Percentiles rank a stretch among this genome's conserved stretches.
Evolutionary conservation across 2,888 invertebrate genomes (phyloP).

Genomic region (Acrobasis repandana): DNA sequence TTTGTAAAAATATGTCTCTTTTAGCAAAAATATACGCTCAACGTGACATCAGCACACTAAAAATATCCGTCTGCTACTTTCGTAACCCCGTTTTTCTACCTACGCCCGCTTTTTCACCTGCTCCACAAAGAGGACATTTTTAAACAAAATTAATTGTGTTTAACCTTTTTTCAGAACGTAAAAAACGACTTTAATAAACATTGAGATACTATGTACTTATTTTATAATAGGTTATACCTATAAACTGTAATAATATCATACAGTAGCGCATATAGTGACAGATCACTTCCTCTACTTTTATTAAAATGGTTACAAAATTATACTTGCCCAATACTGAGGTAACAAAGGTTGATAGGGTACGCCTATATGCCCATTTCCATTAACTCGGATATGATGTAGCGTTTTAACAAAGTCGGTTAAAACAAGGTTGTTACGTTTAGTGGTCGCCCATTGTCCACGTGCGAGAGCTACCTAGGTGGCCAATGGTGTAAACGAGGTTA

Average conservation of each 20-base stretch:
- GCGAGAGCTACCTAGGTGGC: neutral
- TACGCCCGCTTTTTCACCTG: constrained; percentile 2
- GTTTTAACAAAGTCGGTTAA: constrained; percentile 13
- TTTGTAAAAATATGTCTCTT: no score
- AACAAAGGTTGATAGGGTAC: neutral
- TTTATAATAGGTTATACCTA: no score
- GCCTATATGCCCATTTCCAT: constrained; percentile 4
- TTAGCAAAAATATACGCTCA: neutral
- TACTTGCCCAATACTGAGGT: no score
- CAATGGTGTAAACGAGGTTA: constrained; percentile 18
- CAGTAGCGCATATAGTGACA: no score
- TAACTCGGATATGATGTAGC: constrained; percentile 3
- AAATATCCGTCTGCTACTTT: constrained; percentile 18
- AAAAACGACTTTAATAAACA: no score
- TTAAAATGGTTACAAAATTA: no score
- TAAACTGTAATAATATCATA: no score
- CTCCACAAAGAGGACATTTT: neutral
- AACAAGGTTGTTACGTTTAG: constrained; percentile 22
- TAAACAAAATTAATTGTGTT: neutral
- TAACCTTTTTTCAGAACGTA: no score
- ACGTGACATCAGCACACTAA: constrained; percentile 14
- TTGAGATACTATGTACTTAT: neutral
- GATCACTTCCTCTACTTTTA: no score
- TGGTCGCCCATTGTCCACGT: constrained; percentile 19
- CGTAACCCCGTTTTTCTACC: constrained; percentile 18